Base-by-base conservation (phyloP, 64 coral and sea anemone species). In the Pachyseris speciosa region DNA sequence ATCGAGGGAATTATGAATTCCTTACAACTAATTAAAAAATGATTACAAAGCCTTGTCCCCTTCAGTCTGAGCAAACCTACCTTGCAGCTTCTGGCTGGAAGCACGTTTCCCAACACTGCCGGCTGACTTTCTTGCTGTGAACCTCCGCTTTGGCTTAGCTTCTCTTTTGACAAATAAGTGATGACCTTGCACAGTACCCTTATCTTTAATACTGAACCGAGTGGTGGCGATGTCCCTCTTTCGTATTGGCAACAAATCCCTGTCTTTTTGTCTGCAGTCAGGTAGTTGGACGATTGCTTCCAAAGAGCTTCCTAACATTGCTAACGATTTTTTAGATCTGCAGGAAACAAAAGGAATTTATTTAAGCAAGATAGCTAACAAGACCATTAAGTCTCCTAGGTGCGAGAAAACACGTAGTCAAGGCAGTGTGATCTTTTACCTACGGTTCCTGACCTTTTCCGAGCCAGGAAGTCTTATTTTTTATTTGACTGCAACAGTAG, bases 121-220 rank as follows among this genome's bases (percentile, higher is more conserved):
- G 25, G 77, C 33, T 39, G 77, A 80, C 33, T 61, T 60, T 51
- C 77, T 80, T 1, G 51, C 77, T n/a, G 31, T 60, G 20, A 59
- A 37, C 39, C 16, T 78, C 4, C 16, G 19, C 17, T 60, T 80
- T 22, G 31, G 50, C 33, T 36, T 31, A 0, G 8, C 19, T 37
- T 52, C 20, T n/a, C 5, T 10, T 57, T 61, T 57, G 37, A 3
- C 0, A 22, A 5, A 7, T n/a, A 2, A 5, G 0, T 57, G 3
- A 13, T 60, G 8, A 34, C 37, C 53, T 39, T 60, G 59, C 15
- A 24, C 77, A 19, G 34, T 22, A 36, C 28, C 34, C 25, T 61
- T 41, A 2, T n/a, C 20, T 43, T 26, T 22, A 15, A 4, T 57
- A 20, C 52, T 57, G 19, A 20, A 4, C 4, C 15, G 22, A 13